phyloP scores from a whole-genome alignment of 1,140 invertebrate species.

The Watersipora subatra region DNA sequence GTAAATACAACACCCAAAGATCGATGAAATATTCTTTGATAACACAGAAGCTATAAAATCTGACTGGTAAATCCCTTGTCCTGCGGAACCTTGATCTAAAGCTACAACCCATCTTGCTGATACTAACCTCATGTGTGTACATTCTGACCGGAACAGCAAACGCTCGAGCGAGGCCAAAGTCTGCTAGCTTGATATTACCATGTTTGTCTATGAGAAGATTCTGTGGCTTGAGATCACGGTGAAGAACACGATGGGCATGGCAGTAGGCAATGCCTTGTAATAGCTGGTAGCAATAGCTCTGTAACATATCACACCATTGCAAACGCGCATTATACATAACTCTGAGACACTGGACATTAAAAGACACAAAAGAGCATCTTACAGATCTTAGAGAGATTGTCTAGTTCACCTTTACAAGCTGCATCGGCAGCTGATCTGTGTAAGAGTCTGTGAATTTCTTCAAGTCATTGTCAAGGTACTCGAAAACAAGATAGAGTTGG shows the following conservation, averaged over 20 bases:
- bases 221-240: conserved; percentile 97
- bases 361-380: too few relatives aligned
- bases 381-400: too few relatives aligned
- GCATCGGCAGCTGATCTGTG: conserved; percentile 21
- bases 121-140: conserved; percentile 97
- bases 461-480: conserved; percentile 94
- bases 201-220: conserved; percentile 59
- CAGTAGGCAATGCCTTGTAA: conserved; percentile 86
- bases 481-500: conserved; percentile 86
- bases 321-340: background rate
- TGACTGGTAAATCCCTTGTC: too few relatives aligned
- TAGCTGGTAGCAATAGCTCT: conserved; percentile 67
- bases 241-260: conserved; percentile 79
- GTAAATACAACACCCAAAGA: too few relatives aligned
- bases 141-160: conserved; percentile 82
- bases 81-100: too few relatives aligned
- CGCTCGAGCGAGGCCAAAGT: conserved; percentile 89
- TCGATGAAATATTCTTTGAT: too few relatives aligned
- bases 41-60: too few relatives aligned
- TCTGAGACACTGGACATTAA: background rate
- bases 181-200: conserved; percentile 73
- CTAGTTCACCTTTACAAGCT: conserved; percentile 36
- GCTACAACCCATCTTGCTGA: too few relatives aligned
- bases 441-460: conserved; percentile 88
- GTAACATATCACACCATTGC: conserved; percentile 23